Percentiles rank a stretch among this genome's conserved stretches.
Conservation (phyloP, 2,797 vertebrate genomes). For the Syndactyla subalaris region DNA sequence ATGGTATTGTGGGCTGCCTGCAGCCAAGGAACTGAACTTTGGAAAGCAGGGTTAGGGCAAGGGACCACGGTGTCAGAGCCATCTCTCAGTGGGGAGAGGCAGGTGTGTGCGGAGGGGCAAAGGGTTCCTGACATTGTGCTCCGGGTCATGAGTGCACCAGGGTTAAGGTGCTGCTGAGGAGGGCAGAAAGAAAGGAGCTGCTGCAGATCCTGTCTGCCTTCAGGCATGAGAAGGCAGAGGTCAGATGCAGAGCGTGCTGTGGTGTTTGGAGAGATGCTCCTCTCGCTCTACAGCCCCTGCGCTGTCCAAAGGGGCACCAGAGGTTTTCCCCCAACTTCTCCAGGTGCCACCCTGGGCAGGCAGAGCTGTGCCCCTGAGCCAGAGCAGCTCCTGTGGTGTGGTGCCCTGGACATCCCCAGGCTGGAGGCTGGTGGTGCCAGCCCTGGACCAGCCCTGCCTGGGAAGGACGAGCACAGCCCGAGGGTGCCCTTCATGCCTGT, state of each 20-base stretch:
- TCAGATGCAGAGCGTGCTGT: neutral
- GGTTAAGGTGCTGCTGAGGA: neutral
- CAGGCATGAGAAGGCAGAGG: neutral
- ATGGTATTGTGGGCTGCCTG: constrained; percentile 6
- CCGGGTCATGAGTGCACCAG: rapidly evolving
- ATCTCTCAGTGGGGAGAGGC: neutral
- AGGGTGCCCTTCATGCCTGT: constrained; percentile 42
- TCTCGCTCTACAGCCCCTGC: rapidly evolving
- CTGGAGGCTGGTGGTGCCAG: neutral
- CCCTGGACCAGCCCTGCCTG: neutral
- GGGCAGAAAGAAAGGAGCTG: neutral
- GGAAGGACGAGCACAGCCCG: neutral
- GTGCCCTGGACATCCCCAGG: neutral
- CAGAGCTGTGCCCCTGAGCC: neutral
- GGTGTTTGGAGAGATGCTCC: neutral
- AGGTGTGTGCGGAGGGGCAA: neutral
- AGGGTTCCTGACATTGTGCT: neutral
- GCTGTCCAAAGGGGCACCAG: neutral
- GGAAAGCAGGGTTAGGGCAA: neutral
- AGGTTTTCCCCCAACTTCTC: neutral
- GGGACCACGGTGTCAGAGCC: rapidly evolving
- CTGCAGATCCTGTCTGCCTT: neutral
- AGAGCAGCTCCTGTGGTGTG: neutral
- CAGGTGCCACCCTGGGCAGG: neutral
- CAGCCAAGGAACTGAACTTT: constrained; percentile 17